Evolutionary conservation across 2,797 vertebrate genomes (phyloP).

Genomic region (Enteromius mattozi): DNA sequence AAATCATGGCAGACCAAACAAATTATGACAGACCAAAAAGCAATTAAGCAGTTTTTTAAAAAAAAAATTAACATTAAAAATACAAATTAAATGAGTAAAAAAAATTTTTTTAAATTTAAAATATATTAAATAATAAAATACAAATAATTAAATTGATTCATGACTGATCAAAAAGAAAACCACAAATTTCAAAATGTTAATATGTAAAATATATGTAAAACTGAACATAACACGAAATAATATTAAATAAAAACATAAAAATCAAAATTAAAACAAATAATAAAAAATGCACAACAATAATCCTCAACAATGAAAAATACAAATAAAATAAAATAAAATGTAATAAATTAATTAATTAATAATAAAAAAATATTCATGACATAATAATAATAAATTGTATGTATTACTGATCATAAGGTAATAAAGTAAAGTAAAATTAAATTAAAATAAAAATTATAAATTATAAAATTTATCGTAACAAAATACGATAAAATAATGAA

Average conservation of each 20-base stretch:
- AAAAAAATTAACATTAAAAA: background rate
- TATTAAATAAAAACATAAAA: background rate
- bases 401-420: background rate
- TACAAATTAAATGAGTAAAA: background rate
- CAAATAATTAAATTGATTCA: background rate
- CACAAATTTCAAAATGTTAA: too few relatives aligned
- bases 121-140: background rate
- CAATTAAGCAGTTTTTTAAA: background rate
- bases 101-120: background rate
- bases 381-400: background rate
- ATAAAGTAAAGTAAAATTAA: background rate
- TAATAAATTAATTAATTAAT: background rate
- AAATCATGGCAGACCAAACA: slow-evolving; percentile 39
- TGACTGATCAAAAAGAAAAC: background rate
- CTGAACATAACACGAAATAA: background rate
- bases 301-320: too few relatives aligned
- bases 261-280: background rate
- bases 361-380: background rate
- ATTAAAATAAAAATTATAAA: background rate
- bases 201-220: too few relatives aligned
- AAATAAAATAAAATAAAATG: background rate
- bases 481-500: background rate
- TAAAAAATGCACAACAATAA: background rate
- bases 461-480: background rate
- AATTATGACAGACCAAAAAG: slow-evolving; percentile 7